These are phyloP conservation scores for Limanda limanda DNA, from an alignment of 2,113 vertebrate species.

Conservation along the genomic window DNA sequence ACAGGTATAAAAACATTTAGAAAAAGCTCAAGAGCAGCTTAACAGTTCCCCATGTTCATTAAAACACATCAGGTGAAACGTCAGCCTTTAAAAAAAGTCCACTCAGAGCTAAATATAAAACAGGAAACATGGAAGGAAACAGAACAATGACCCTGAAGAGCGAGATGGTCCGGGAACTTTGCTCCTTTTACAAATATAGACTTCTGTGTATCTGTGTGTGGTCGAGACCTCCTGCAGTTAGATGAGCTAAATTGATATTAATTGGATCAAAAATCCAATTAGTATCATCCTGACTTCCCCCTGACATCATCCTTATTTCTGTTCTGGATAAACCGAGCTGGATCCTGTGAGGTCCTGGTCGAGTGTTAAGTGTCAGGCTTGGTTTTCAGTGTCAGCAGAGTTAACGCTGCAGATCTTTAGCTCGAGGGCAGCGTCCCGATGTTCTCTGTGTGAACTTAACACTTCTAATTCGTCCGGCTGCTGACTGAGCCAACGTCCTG, in stretches of 20 bases:
- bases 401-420: conserved; percentile 18
- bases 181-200: conserved; percentile 30
- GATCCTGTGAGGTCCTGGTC: background rate
- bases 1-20: conserved; percentile 15
- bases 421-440: conserved; percentile 3
- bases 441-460: conserved; percentile 11
- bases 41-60: background rate
- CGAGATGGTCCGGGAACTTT: conserved; percentile 31
- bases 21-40: conserved; percentile 2
- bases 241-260: no score
- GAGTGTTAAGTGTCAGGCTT: background rate
- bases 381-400: background rate
- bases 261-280: no score
- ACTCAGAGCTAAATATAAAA: conserved; percentile 11
- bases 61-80: background rate
- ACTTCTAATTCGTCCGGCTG: conserved; percentile 4
- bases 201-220: no score
- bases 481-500: conserved; percentile 9
- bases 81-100: background rate
- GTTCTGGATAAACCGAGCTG: background rate
- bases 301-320: no score
- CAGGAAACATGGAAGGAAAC: conserved; percentile 49
- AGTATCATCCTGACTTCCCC: no score
- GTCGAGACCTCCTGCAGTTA: no score
- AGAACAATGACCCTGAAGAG: conserved; percentile 52